Evolutionary conservation across 2,113 vertebrate genomes (phyloP), one percentile per base, ranked within the genome.

Genomic region (Gallinago undulata): DNA sequence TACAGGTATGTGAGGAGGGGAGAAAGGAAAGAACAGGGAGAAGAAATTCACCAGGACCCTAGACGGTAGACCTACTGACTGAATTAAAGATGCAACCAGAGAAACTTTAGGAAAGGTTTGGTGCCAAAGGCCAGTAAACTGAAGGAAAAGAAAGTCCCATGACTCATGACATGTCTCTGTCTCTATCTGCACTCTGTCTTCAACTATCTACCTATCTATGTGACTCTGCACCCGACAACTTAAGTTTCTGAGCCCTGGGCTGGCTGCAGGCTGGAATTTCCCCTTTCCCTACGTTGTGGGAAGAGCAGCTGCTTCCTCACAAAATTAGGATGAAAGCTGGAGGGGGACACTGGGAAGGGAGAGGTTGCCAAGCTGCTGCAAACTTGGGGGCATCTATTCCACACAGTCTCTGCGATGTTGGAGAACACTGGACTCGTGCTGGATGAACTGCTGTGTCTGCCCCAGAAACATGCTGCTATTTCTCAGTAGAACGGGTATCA

Each of bases 211-310:
- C 22, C 9, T 69, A 9, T 24, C 37, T 33, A 1, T 24, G 9
- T 50, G 14, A 47, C 55, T 43, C 37, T 87, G 33, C 35, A 31
- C 24, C 30, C 35, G 70, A 25, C 37, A 67, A 2, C 5, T 62
- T 55, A 11, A 13, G 13, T 56, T 84, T 66, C 84, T 73, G 63
- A 82, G 63, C 9, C 10, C 1, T 41, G 57, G n/a, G 14, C 43
- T 93, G 41, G 24, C 37, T 70, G 47, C n/a, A 81, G 43, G 35
- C 62, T 92, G 74, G 16, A 84, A 72, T 87, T 88, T 83, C 30
- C 88, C 30, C n/a, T 33, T 77, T 80, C 3, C 1, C 3, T 13
- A 4, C 2, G 1, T 22, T 25, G 53, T 60, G 16, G 23, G 82
- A 88, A 70, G 30, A 79, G 11, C 21, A 78, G 23, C 18, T 27